Evolutionary conservation across 2,113 vertebrate species (phyloP).

Genomic region (Scomber japonicus): DNA sequence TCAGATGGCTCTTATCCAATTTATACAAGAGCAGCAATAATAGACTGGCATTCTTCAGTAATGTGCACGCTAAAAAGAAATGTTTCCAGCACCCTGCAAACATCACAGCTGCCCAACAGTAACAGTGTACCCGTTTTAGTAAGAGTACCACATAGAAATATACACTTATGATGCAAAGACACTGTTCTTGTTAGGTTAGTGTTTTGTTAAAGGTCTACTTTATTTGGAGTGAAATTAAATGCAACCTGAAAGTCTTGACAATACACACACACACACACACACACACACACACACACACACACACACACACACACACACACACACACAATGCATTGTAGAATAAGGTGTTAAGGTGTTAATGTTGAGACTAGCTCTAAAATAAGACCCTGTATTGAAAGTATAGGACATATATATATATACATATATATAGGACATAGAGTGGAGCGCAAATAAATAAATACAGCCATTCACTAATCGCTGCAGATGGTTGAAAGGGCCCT

Average conservation of each 20-base stretch:
- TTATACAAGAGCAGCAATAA: slow-evolving; percentile 34
- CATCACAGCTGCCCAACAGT: not conserved
- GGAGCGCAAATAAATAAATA: not conserved
- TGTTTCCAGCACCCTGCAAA: not conserved
- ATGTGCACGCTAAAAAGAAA: slow-evolving; percentile 20
- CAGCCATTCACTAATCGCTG: not conserved
- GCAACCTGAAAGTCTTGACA: not conserved
- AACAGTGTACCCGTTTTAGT: not conserved
- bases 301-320: too few relatives aligned
- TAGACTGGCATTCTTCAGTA: slow-evolving; percentile 45
- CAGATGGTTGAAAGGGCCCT: not conserved
- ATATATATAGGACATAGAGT: not conserved
- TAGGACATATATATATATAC: not conserved
- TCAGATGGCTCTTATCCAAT: slow-evolving; percentile 24
- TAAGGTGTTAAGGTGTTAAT: not conserved
- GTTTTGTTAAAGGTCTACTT: not conserved
- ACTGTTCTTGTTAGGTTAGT: not conserved
- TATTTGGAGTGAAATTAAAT: not conserved
- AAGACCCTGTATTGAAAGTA: not conserved
- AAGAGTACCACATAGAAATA: not conserved
- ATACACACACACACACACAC: too few relatives aligned
- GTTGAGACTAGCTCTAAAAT: not conserved
- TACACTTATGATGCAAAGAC: not conserved
- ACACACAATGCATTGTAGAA: not conserved
- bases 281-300: too few relatives aligned